These are phyloP conservation scores for Frieseomelitta varia DNA, from an alignment of 1,140 invertebrate genomes.

Conservation along the genomic window DNA sequence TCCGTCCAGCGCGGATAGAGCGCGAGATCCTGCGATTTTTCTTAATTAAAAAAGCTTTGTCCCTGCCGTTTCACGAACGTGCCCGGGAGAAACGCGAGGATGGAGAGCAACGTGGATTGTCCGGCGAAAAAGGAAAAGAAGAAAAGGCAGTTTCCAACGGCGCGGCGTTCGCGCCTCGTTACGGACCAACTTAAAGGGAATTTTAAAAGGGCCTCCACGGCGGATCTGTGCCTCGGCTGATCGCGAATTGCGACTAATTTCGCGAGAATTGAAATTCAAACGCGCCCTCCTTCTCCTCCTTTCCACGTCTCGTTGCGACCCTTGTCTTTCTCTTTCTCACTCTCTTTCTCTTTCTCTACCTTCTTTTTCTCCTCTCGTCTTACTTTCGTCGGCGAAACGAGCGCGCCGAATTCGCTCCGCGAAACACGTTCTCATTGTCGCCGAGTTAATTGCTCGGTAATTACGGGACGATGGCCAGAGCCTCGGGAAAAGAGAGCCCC, in stretches of 20 bases:
- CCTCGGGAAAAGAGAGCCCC: not conserved
- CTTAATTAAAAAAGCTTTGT: conserved; percentile 48
- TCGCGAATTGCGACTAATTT: conserved; percentile 41
- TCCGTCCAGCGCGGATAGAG: not conserved
- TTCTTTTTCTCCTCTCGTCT: not conserved
- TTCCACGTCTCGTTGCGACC: not conserved
- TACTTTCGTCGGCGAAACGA: not conserved
- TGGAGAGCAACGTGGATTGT: not conserved
- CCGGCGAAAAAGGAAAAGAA: not conserved
- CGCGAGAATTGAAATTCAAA: conserved; percentile 72
- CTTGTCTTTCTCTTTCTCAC: not conserved
- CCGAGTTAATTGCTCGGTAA: conserved; percentile 75
- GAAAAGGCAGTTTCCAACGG: not conserved
- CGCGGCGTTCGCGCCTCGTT: conserved; percentile 28
- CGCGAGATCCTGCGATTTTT: conserved; percentile 26
- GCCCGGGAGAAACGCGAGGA: not conserved
- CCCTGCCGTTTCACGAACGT: not conserved
- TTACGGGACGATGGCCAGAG: conserved; percentile 65
- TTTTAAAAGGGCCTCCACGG: conserved; percentile 21
- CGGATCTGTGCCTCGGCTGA: not conserved
- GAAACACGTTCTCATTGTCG: conserved; percentile 70
- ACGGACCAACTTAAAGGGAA: conserved; percentile 20
- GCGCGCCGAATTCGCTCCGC: conserved; percentile 63
- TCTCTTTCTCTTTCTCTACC: no score
- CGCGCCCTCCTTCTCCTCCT: conserved; percentile 49